Conservation (phyloP, 2,113 vertebrate genomes). For the Steatornis caripensis region DNA sequence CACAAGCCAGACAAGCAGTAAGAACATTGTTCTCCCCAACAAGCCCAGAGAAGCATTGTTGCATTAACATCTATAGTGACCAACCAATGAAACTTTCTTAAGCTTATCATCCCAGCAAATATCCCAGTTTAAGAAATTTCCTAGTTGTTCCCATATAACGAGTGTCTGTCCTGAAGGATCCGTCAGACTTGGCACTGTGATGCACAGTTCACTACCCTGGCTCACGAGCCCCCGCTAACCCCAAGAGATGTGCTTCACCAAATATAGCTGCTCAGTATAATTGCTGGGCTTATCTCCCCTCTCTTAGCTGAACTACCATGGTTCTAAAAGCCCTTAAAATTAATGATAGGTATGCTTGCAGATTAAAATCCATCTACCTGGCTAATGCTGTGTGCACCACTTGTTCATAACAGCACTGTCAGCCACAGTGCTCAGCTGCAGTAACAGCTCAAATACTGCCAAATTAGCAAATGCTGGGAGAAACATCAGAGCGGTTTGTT, state of each 20-base stretch:
- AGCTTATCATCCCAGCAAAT: not conserved
- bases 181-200: not conserved
- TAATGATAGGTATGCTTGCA: not conserved
- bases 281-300: conserved; percentile 9
- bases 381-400: not conserved
- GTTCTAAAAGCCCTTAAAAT: conserved; percentile 18
- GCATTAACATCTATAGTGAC: not conserved
- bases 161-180: not conserved
- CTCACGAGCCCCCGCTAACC: not conserved
- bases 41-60: not conserved
- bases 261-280: not conserved
- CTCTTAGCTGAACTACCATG: not conserved
- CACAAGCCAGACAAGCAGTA: not conserved
- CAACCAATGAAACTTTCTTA: not conserved
- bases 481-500: not conserved
- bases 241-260: not conserved
- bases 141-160: not conserved
- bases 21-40: not conserved
- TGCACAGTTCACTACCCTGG: not conserved
- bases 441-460: not conserved
- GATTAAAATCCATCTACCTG: not conserved
- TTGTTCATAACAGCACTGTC: not conserved
- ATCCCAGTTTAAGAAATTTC: not conserved
- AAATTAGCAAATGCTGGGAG: not conserved
- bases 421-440: not conserved